Evolutionary conservation across 2,113 vertebrate species (phyloP), one percentile per base, ranked within the genome.

Genomic region (Heterotilapia buettikoferi): DNA sequence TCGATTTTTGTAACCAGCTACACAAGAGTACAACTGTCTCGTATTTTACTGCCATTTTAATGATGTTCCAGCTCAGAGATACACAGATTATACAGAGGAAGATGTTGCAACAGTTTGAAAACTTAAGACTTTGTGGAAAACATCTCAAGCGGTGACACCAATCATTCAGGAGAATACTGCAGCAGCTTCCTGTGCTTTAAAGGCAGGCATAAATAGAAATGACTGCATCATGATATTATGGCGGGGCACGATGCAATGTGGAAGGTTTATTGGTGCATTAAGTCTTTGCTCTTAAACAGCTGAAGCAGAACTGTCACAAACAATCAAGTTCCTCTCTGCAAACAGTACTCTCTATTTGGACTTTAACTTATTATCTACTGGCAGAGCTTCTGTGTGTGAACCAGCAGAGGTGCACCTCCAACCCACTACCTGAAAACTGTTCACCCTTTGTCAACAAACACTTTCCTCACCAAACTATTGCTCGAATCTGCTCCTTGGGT

Each of bases 401-500:
- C 63, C 6, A 68, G 33, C 19, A 9, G 63, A 40, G 19, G 2
- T 68, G 33, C 11, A 40, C 63, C 63, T 68, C 63, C 63, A 68
- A 40, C 63, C 33, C 21, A 68, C 63, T 68, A 68, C 63, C 33
- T 38, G 63, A 68, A 68, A 68, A 1, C 33, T 38, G 33, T 38
- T 68, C 61, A 68, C 10, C 3, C 61, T 36, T 19, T 21, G 0
- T 68, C 33, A 40, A 40, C 11, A 68, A 68, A 13, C 19, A 1
- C 33, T 68, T 68, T 68, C 31, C 31, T 63, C 6, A 68, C 6
- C 33, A 33, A 68, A 40, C 63, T 40, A 38, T 40, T 66, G 33
- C 61, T 66, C 0, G 3, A 3, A n/a, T 66, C 61, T 68, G 63
- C 4, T 68, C 33, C 4, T 38, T 38, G 63, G 0, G 6, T 3